Base-by-base conservation (phyloP, 2,113 vertebrate genomes). In the Chlorodrepanis virens region DNA sequence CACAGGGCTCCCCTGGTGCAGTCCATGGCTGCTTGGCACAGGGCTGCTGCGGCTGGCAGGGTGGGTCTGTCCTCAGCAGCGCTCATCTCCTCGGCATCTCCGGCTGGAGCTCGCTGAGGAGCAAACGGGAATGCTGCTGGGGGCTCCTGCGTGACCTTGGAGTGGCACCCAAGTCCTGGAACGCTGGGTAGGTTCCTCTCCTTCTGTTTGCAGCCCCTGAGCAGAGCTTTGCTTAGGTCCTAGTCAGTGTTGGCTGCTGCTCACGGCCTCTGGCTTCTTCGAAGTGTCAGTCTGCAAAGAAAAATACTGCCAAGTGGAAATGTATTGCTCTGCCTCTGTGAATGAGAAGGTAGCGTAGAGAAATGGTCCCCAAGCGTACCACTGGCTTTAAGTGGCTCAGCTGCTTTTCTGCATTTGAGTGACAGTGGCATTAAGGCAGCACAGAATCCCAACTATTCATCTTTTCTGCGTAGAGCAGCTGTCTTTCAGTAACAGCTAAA, bases 361-460 rank as follows among this genome's bases (percentile, higher is more conserved):
- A 75, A 86, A 93, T 89, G 93, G 79, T 94, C 90, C 94, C 90
- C 49, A 54, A 90, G 89, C 63, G 69, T 91, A 57, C 80, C 87
- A 93, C 86, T 94, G 89, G 82, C 91, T 96, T 54, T 89, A 89
- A 97, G 96, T 82, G 92, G 91, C 94, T 94, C 92, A 85, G 97
- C 96, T 96, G 96, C 93, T 96, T 95, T 80, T 92, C 91, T 84
- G 93, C 84, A 52, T 92, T 95, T 97, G 97, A 97, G 78, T 95
- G 96, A 96, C 97, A 95, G 92, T 95, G 94, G 95, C 90, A 95
- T 97, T 96, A 97, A 96, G 75, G 90, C 91, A 80, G 91, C 87
- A 94, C 93, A 93, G 93, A 95, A 96, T 94, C 94, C 78, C 90
- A 91, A 94, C 77, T 94, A 95, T 96, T 96, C 87, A 83, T 94